Percentiles rank a stretch among this genome's conserved stretches.
Conservation (phyloP, 1,140 invertebrate species). For the Batillaria attramentaria region DNA sequence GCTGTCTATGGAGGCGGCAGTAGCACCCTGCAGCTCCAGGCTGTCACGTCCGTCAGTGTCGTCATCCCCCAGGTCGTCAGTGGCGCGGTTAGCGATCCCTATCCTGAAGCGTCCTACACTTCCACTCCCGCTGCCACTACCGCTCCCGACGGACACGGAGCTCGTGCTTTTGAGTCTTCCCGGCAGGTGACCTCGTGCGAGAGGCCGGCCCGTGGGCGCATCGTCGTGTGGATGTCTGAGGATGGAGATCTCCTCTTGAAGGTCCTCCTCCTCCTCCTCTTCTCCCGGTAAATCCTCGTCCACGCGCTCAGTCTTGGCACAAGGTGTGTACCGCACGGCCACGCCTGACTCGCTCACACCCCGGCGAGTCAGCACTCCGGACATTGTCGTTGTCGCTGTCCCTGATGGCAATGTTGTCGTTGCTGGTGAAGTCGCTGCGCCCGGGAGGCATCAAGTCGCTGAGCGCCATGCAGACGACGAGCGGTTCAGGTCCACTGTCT, state of each 20-base stretch:
- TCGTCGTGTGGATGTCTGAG: slow-evolving; percentile 53
- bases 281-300: slow-evolving; percentile 79
- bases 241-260: slow-evolving; percentile 72
- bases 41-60: slow-evolving; percentile 11
- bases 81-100: background rate
- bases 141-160: background rate
- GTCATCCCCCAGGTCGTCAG: slow-evolving; percentile 35
- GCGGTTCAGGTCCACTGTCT: background rate
- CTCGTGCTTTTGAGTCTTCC: background rate
- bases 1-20: background rate
- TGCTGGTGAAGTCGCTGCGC: background rate
- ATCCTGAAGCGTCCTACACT: background rate
- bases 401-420: slow-evolving; percentile 25
- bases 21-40: background rate
- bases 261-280: slow-evolving; percentile 79
- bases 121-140: too few relatives aligned
- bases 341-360: slow-evolving; percentile 51
- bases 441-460: background rate
- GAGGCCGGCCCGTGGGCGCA: slow-evolving; percentile 1
- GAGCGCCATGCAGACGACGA: background rate
- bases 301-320: slow-evolving; percentile 58
- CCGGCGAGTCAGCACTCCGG: slow-evolving; percentile 39
- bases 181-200: background rate
- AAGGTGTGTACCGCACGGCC: slow-evolving; percentile 74
- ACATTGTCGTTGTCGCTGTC: slow-evolving; percentile 35